Evolutionary conservation across 2,888 invertebrate genomes (phyloP).

Genomic region (Nineta flava): DNA sequence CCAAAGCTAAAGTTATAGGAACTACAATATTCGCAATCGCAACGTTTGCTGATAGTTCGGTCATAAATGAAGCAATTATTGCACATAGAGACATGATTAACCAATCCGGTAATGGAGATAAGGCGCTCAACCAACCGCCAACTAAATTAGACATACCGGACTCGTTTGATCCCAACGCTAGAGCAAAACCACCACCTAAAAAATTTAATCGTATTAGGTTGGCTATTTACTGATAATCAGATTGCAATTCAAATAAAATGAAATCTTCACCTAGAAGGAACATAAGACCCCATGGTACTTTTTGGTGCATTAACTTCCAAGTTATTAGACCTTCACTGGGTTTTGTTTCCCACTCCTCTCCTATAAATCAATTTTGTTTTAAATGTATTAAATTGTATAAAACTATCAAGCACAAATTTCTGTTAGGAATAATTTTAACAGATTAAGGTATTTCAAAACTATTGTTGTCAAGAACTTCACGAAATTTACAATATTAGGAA

Average conservation of each 20-base stretch:
- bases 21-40: conserved; percentile 80
- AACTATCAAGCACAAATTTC: too few species aligned
- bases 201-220: not conserved
- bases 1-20: conserved; percentile 69
- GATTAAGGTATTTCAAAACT: too few species aligned
- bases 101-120: conserved; percentile 44
- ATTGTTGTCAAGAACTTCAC: too few species aligned
- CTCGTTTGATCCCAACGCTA: conserved; percentile 69
- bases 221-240: too few species aligned
- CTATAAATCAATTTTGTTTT: conserved; percentile 21
- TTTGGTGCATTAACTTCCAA: conserved; percentile 72
- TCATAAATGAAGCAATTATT: conserved; percentile 61
- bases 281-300: conserved; percentile 81
- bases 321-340: conserved; percentile 57
- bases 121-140: conserved; percentile 49
- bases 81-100: conserved; percentile 61
- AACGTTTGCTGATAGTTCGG: conserved; percentile 82
- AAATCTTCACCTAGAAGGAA: conserved; percentile 50
- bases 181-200: conserved; percentile 73
- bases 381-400: too few species aligned
- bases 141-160: conserved; percentile 65
- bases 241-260: not conserved
- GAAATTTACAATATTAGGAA: too few species aligned
- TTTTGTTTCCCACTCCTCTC: conserved; percentile 40
- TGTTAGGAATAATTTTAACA: too few species aligned